Evolutionary conservation across 2,113 vertebrate genomes (phyloP).

Genomic region (Chlorodrepanis virens): DNA sequence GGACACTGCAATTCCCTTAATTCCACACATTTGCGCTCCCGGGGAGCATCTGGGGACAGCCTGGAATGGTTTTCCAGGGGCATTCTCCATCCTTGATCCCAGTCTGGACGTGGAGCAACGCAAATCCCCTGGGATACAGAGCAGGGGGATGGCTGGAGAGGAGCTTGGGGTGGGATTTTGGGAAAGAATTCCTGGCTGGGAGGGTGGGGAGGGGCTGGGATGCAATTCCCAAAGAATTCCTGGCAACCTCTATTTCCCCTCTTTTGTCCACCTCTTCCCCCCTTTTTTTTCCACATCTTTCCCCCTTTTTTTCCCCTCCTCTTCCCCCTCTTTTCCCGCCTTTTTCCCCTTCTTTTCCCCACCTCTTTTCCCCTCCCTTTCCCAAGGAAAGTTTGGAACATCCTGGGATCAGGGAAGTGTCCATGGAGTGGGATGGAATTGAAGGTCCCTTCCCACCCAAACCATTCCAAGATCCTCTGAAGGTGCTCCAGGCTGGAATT

Average conservation of each 20-base stretch:
- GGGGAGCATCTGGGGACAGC: neutral
- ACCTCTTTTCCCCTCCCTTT: too few species aligned
- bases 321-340: too few species aligned
- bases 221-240: neutral
- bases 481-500: neutral
- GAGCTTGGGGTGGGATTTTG: neutral
- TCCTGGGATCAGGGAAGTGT: neutral
- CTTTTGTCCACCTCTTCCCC: too few species aligned
- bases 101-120: neutral
- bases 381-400: neutral
- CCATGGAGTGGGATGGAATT: neutral
- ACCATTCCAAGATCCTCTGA: neutral
- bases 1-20: neutral
- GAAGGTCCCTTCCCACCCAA: neutral
- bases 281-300: too few species aligned
- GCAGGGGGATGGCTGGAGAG: neutral
- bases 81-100: neutral
- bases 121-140: neutral
- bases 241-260: too few species aligned
- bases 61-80: neutral
- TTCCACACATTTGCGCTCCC: accelerated
- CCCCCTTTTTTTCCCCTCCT: too few species aligned
- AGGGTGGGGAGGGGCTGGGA: neutral
- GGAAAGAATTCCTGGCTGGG: neutral
- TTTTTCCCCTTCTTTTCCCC: too few species aligned